phyloP scores from a whole-genome alignment of 2,113 vertebrate genomes.

The Hippopotamus amphibius region DNA sequence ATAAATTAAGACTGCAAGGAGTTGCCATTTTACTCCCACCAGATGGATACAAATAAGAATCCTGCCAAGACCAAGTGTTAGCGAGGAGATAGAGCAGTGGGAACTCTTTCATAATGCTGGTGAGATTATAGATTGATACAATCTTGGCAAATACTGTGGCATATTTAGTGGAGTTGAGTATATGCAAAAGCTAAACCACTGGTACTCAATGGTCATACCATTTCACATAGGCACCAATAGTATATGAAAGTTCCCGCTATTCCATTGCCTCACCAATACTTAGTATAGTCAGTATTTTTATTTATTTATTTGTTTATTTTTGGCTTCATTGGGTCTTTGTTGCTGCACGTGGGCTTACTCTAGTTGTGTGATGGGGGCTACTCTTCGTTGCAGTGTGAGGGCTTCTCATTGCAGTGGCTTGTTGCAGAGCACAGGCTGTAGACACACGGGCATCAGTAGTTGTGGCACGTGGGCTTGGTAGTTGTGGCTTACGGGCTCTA shows the following conservation, averaged over 20 bases:
- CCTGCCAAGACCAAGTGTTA: neutral
- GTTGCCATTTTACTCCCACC: neutral
- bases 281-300: neutral
- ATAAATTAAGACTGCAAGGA: conserved; percentile 54
- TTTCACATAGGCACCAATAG: neutral
- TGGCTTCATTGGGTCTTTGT: too few species aligned
- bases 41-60: conserved; percentile 12
- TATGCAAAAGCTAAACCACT: neutral
- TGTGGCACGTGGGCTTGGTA: too few species aligned
- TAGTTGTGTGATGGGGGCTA: too few species aligned
- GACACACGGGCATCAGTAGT: too few species aligned
- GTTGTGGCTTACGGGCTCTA: too few species aligned
- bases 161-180: neutral
- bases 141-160: neutral
- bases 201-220: neutral
- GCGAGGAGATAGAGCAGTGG: neutral
- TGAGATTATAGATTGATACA: neutral
- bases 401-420: too few species aligned
- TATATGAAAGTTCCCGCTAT: neutral
- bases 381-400: too few species aligned
- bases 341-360: too few species aligned
- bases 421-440: too few species aligned
- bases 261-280: neutral
- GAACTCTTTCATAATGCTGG: neutral
- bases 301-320: too few species aligned